These are phyloP conservation scores for Intellagama lesueurii DNA, from an alignment of 2,797 vertebrate species.

Conservation along the genomic window DNA sequence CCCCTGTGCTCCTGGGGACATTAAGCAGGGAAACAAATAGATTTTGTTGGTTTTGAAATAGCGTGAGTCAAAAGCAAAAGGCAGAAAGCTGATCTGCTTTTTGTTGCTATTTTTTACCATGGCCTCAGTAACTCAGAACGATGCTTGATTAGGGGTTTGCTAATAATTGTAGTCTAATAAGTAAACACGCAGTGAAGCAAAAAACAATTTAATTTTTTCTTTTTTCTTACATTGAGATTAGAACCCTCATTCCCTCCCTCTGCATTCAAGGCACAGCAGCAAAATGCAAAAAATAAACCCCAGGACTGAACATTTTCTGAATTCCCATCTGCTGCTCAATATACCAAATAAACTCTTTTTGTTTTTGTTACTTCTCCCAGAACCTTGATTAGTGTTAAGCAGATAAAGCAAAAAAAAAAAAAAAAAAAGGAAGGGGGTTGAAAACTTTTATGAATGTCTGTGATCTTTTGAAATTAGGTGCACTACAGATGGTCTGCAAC, in stretches of 20 bases:
- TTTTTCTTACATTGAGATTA: slow-evolving; percentile 5
- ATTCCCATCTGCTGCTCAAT: slow-evolving; percentile 44
- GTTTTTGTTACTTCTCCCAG: slow-evolving; percentile 59
- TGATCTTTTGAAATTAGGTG: slow-evolving; percentile 72
- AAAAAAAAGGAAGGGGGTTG: too few relatives aligned
- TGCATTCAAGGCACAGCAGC: slow-evolving; percentile 21
- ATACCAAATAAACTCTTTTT: slow-evolving; percentile 57
- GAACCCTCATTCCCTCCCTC: slow-evolving; percentile 32
- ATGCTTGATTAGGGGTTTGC: neutral
- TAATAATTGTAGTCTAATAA: slow-evolving; percentile 37
- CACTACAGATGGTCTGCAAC: slow-evolving; percentile 75
- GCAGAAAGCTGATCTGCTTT: slow-evolving; percentile 23
- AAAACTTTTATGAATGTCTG: slow-evolving; percentile 67
- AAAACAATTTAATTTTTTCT: too few relatives aligned
- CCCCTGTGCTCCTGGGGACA: slow-evolving; percentile 18
- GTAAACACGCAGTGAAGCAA: neutral
- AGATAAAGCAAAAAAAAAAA: slow-evolving; percentile 21
- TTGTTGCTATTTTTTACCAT: slow-evolving; percentile 32
- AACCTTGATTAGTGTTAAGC: slow-evolving; percentile 52
- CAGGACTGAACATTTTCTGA: slow-evolving; percentile 57
- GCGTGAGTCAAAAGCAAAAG: slow-evolving; percentile 19
- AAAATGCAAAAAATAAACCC: slow-evolving; percentile 57
- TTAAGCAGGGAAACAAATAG: slow-evolving; percentile 20
- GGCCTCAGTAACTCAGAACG: slow-evolving; percentile 9
- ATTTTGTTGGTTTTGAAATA: slow-evolving; percentile 27